phyloP scores from a whole-genome alignment of 2,113 vertebrate genomes.

The Heloderma charlesbogerti region DNA sequence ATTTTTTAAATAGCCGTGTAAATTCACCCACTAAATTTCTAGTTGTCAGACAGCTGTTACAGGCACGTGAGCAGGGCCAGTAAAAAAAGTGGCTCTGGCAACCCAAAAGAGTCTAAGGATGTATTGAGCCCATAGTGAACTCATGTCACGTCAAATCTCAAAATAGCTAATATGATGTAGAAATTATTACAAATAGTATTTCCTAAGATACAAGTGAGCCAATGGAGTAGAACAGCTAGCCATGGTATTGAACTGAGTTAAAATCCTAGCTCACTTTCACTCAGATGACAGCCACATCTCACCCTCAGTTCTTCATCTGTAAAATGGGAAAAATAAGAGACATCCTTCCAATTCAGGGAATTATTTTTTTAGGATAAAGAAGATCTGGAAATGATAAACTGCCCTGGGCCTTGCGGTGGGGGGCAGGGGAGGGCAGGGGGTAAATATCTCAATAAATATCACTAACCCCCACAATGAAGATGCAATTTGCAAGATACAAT shows the following conservation, averaged over 20 bases:
- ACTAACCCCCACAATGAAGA: neutral
- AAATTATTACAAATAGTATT: neutral
- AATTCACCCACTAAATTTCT: neutral
- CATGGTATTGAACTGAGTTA: neutral
- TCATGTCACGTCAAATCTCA: neutral
- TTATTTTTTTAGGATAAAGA: neutral
- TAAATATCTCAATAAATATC: neutral
- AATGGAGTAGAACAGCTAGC: too few relatives aligned
- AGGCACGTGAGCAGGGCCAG: neutral
- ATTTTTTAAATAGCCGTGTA: too few relatives aligned
- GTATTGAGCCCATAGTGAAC: neutral
- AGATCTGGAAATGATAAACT: neutral
- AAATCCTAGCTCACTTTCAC: neutral
- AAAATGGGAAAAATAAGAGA: neutral
- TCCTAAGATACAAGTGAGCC: neutral
- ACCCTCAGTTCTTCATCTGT: neutral
- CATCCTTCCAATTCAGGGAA: too few relatives aligned
- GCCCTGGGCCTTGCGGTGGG: neutral
- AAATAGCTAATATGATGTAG: neutral
- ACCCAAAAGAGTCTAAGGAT: neutral
- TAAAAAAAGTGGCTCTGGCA: neutral
- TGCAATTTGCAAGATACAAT: neutral
- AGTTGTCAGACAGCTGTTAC: neutral
- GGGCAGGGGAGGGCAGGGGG: too few relatives aligned
- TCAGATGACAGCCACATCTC: neutral